A percentile compares a stretch with the other conserved stretches of the same genome.
Evolutionary conservation across 2,888 invertebrate genomes (phyloP).

Genomic region (Troides aeacus): DNA sequence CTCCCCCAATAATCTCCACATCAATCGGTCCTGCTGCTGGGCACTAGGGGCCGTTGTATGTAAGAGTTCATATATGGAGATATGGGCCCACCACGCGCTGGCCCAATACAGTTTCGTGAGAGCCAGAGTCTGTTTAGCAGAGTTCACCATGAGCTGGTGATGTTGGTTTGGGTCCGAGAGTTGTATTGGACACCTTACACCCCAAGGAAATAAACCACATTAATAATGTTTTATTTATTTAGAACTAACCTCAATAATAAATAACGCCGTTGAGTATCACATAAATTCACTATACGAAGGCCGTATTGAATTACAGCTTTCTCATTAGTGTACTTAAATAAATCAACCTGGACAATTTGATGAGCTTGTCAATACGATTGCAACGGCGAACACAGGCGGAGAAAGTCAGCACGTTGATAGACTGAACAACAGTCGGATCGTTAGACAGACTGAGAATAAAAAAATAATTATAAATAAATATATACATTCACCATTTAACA

Average conservation of each 20-base stretch:
- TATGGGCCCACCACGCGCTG: too few species aligned
- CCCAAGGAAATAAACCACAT: neutral
- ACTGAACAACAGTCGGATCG: constrained; percentile 11
- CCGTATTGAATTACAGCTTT: constrained; percentile 36
- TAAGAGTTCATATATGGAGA: too few species aligned
- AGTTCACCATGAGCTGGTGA: too few species aligned
- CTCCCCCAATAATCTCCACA: too few species aligned
- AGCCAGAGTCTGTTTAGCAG: too few species aligned
- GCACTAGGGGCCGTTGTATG: too few species aligned
- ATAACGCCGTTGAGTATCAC: constrained; percentile 5
- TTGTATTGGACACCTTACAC: neutral
- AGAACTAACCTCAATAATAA: constrained; percentile 3
- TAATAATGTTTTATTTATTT: neutral
- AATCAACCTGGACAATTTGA: constrained; percentile 33
- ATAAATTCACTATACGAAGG: constrained; percentile 22
- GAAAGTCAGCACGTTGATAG: constrained; percentile 30
- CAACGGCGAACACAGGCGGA: constrained; percentile 29
- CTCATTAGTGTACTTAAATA: constrained; percentile 35
- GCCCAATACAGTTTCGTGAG: too few species aligned
- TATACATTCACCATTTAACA: neutral
- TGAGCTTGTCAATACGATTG: constrained; percentile 35
- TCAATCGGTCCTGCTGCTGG: too few species aligned
- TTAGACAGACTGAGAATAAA: neutral
- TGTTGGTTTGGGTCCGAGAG: too few species aligned
- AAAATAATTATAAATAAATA: neutral